phyloP scores from a whole-genome alignment of 1,140 invertebrate species.

The Hylaeus anthracinus region DNA sequence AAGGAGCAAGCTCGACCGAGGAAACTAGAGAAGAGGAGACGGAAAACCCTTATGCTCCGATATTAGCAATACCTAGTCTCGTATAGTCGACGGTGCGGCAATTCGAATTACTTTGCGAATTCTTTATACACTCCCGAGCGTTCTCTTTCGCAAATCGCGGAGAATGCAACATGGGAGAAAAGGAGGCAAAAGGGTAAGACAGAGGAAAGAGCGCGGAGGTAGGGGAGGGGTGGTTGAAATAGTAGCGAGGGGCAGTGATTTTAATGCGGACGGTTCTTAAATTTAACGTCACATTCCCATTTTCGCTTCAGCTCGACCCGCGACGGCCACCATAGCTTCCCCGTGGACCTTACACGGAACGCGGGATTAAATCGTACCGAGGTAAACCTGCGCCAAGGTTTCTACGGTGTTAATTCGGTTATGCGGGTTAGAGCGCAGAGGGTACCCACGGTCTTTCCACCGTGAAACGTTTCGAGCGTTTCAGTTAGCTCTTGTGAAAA shows the following conservation, averaged over 20 bases:
- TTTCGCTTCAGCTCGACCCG: neutral
- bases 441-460: neutral
- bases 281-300: slow-evolving; percentile 58
- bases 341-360: slow-evolving; percentile 46
- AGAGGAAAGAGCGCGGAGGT: slow-evolving; percentile 6
- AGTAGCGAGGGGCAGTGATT: slow-evolving; percentile 68
- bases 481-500: slow-evolving; percentile 29
- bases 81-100: slow-evolving; percentile 77
- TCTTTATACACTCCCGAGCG: slow-evolving; percentile 75
- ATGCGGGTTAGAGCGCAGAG: slow-evolving; percentile 53
- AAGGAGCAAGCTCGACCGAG: neutral
- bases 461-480: slow-evolving; percentile 27
- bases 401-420: slow-evolving; percentile 58
- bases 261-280: slow-evolving; percentile 72
- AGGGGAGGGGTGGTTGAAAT: slow-evolving; percentile 39
- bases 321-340: slow-evolving; percentile 23
- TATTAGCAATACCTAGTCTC: slow-evolving; percentile 80
- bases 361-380: slow-evolving; percentile 57
- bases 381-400: slow-evolving; percentile 56
- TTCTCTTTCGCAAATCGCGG: slow-evolving; percentile 58
- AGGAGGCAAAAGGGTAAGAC: neutral
- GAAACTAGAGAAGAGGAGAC: slow-evolving; percentile 15
- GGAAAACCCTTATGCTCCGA: slow-evolving; percentile 64
- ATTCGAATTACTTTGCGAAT: slow-evolving; percentile 80
- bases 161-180: slow-evolving; percentile 45